phyloP scores from a whole-genome alignment of 2,888 invertebrate species.

The Zonitis immaculata region DNA sequence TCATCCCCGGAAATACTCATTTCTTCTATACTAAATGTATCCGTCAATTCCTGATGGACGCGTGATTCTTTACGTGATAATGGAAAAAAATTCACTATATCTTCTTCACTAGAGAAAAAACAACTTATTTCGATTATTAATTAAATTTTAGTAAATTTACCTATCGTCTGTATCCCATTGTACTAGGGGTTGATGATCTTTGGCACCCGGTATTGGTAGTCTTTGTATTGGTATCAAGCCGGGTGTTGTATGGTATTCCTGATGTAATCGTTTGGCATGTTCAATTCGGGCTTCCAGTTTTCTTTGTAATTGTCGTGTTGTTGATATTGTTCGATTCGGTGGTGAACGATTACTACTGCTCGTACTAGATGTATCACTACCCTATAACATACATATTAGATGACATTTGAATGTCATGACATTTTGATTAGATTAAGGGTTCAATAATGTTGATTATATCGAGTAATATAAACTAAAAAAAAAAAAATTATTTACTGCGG shows the following conservation, averaged over 20 bases:
- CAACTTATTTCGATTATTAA: constrained; percentile 2
- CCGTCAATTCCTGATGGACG: constrained; percentile 54
- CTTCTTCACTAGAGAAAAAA: constrained; percentile 48
- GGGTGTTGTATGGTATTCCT: constrained; percentile 47
- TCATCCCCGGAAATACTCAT: constrained; percentile 56
- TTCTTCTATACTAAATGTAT: constrained; percentile 60
- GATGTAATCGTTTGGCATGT: constrained; percentile 47
- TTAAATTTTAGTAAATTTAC: constrained; percentile 29
- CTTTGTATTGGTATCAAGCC: constrained; percentile 52
- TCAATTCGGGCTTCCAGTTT: constrained; percentile 48
- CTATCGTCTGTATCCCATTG: constrained; percentile 58
- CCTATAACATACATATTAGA: constrained; percentile 25
- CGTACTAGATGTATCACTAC: constrained; percentile 46
- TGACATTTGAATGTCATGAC: constrained; percentile 9
- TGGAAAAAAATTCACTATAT: constrained; percentile 53
- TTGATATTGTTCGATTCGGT: constrained; percentile 34
- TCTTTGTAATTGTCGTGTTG: constrained; percentile 42
- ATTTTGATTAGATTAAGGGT: not conserved
- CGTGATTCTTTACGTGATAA: constrained; percentile 46
- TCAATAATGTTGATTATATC: too few relatives aligned
- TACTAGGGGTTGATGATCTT: constrained; percentile 55
- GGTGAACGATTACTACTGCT: constrained; percentile 41
- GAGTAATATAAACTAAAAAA: too few relatives aligned
- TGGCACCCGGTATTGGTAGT: constrained; percentile 49
- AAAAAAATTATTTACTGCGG: constrained; percentile 29